These are phyloP conservation scores for Poeciliopsis turneri DNA, from an alignment of 2,797 vertebrate species.

Conservation along the genomic window DNA sequence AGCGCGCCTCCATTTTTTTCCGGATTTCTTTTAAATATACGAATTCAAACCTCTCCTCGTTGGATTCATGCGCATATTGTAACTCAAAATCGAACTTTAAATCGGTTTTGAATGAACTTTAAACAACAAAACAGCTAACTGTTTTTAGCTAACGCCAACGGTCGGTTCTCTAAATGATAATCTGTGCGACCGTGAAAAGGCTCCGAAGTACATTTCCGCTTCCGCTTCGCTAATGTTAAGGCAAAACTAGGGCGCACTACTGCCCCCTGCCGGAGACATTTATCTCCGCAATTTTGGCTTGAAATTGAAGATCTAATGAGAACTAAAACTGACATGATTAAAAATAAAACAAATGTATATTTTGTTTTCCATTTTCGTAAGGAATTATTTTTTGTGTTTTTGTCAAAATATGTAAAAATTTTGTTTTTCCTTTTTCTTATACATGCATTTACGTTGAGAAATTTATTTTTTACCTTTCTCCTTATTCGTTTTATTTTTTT, in stretches of 20 bases:
- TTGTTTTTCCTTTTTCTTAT: too few relatives aligned
- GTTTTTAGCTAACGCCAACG: background rate
- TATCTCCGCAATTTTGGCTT: background rate
- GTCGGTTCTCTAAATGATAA: background rate
- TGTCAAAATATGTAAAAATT: too few relatives aligned
- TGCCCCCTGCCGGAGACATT: background rate
- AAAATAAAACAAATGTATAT: too few relatives aligned
- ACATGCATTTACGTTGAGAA: too few relatives aligned
- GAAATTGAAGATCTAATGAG: too few relatives aligned
- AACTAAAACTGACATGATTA: too few relatives aligned
- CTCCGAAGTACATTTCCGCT: conserved; percentile 49
- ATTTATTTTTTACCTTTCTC: too few relatives aligned
- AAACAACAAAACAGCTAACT: background rate
- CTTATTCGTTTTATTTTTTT: too few relatives aligned
- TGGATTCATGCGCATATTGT: background rate
- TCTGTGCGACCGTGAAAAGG: conserved; percentile 24
- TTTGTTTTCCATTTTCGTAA: too few relatives aligned
- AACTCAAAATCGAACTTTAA: accelerated
- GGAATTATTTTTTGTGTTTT: too few relatives aligned
- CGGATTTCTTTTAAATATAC: background rate
- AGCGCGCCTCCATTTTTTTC: conserved; percentile 56
- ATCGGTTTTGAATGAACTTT: accelerated
- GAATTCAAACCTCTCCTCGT: background rate
- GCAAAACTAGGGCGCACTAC: background rate
- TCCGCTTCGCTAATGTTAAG: conserved; percentile 24